Conservation (phyloP, 2,797 vertebrate genomes). For the Melanogrammus aeglefinus region DNA sequence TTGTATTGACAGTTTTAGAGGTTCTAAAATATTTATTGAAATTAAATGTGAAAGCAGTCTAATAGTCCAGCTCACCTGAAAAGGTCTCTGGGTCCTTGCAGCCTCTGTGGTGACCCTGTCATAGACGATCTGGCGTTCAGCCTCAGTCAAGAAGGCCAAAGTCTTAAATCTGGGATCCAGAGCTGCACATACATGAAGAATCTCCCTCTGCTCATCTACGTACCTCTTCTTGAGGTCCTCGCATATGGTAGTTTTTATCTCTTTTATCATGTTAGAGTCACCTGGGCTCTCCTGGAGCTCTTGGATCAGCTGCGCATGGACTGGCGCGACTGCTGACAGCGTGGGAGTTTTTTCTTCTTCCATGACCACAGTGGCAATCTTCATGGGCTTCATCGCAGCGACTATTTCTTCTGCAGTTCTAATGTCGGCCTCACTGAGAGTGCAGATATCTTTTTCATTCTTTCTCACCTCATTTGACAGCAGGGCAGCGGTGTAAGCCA, state of each 20-base stretch:
- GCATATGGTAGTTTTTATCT: background rate
- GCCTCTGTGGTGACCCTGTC: background rate
- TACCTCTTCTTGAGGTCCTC: background rate
- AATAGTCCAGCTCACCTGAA: background rate
- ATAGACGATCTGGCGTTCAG: background rate
- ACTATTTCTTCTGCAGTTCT: conserved; percentile 10
- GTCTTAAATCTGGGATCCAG: conserved; percentile 2
- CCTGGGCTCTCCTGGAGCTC: background rate
- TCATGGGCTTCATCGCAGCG: conserved; percentile 20
- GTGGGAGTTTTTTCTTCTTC: conserved; percentile 31
- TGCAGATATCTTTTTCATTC: conserved; percentile 21
- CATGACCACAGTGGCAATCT: conserved; percentile 28
- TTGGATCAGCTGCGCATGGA: conserved; percentile 14
- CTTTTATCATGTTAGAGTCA: background rate
- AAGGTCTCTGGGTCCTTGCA: background rate
- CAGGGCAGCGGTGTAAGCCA: conserved; percentile 11
- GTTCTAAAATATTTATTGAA: too few relatives aligned
- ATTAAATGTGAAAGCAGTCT: background rate
- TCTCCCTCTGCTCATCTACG: background rate
- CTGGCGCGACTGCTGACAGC: conserved; percentile 17
- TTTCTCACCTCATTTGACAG: conserved; percentile 17
- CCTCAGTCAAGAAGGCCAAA: background rate
- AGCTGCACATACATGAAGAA: background rate
- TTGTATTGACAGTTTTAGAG: conserved; percentile 1
- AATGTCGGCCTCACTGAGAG: conserved; percentile 18